Conservation (phyloP, 2,113 vertebrate genomes). For the Erinaceus europaeus region DNA sequence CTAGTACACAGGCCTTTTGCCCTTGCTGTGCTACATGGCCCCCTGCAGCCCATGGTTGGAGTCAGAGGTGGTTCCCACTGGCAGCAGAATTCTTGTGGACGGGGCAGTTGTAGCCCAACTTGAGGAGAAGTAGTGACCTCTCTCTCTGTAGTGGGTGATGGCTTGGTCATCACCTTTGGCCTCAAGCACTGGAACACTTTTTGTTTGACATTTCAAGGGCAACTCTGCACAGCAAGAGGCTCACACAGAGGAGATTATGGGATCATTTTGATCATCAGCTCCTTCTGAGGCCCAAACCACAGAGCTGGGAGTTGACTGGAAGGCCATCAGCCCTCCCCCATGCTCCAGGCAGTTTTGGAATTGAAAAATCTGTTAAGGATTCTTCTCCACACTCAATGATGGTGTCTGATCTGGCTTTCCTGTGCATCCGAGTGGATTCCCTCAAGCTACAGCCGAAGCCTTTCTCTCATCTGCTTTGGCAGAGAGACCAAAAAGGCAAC, state of each 20-base stretch:
- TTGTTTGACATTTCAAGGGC: conserved; percentile 20
- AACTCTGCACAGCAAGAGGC: not conserved
- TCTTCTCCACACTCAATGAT: not conserved
- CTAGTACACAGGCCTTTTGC: not conserved
- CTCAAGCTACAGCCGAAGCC: not conserved
- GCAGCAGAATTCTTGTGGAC: conserved; percentile 7
- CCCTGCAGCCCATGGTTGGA: not conserved
- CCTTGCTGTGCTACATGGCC: not conserved
- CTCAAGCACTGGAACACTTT: not conserved
- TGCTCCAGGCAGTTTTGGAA: not conserved
- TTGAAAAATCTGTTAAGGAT: conserved; percentile 24
- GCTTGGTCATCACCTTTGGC: too few species aligned
- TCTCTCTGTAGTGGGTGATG: too few species aligned
- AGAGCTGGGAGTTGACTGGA: not conserved
- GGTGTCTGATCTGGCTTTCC: not conserved
- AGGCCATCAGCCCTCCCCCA: not conserved
- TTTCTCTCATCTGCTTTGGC: not conserved
- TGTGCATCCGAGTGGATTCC: conserved; percentile 20
- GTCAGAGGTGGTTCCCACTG: not conserved
- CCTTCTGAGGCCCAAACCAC: conserved; percentile 4
- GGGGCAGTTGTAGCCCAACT: not conserved
- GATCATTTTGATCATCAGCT: not conserved
- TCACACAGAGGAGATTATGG: not conserved
- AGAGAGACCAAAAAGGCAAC: not conserved
- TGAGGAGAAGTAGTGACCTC: too few species aligned